phyloP scores from a whole-genome alignment of 1,140 invertebrate species.

The Ectropis grisescens region DNA sequence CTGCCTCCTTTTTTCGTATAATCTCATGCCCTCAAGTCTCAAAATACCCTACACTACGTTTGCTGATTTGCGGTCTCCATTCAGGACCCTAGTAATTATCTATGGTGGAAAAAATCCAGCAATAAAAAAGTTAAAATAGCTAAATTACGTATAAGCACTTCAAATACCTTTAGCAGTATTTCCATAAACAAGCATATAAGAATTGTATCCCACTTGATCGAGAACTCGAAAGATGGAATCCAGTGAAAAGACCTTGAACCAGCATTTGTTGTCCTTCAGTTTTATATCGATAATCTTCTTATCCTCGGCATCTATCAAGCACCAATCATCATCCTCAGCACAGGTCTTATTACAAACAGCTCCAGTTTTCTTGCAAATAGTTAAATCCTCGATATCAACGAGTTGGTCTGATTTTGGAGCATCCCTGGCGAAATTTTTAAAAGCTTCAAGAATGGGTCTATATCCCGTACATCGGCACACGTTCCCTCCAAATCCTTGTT shows the following conservation, averaged over 20 bases:
- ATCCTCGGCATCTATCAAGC: slow-evolving; percentile 27
- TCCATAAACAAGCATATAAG: slow-evolving; percentile 69
- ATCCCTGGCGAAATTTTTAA: slow-evolving; percentile 75
- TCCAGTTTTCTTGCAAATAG: slow-evolving; percentile 22
- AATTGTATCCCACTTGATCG: slow-evolving; percentile 11
- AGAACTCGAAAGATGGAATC: slow-evolving; percentile 29
- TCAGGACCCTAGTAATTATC: too few relatives aligned
- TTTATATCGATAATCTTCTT: slow-evolving; percentile 32
- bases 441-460: slow-evolving; percentile 82
- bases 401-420: slow-evolving; percentile 12
- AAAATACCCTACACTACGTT: too few relatives aligned
- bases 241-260: slow-evolving; percentile 29
- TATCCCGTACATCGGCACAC: slow-evolving; percentile 88
- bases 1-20: too few relatives aligned
- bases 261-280: slow-evolving; percentile 28
- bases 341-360: slow-evolving; percentile 38
- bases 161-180: slow-evolving; percentile 65
- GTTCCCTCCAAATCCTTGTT: slow-evolving; percentile 80
- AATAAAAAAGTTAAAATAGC: too few relatives aligned
- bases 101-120: too few relatives aligned
- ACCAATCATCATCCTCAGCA: slow-evolving; percentile 31
- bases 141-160: too few relatives aligned
- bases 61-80: too few relatives aligned
- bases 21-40: too few relatives aligned
- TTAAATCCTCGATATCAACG: slow-evolving; percentile 39